Conservation (phyloP, 2,888 invertebrate genomes). For the Phengaris arion region DNA sequence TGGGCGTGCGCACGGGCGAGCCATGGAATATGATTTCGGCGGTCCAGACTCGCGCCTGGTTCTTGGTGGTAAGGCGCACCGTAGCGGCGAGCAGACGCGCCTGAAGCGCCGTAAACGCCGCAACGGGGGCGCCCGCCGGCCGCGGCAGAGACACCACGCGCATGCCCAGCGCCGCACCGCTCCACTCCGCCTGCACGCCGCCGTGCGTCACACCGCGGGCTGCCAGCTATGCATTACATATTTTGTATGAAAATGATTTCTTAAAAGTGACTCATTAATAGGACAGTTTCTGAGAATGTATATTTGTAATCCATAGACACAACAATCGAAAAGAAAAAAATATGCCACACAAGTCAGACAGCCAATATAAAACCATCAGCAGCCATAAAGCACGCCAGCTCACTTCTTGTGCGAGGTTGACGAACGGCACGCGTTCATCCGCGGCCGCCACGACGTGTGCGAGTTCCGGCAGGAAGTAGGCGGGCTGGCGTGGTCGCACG, state of each 20-base stretch:
- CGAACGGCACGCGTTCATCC: slow-evolving; percentile 96
- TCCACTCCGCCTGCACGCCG: slow-evolving; percentile 94
- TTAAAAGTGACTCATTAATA: no score
- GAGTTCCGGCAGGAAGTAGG: slow-evolving; percentile 95
- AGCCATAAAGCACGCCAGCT: slow-evolving; percentile 16
- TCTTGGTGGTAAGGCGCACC: slow-evolving; percentile 88
- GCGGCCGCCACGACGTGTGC: slow-evolving; percentile 98
- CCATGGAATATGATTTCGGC: slow-evolving; percentile 93
- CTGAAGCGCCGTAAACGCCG: slow-evolving; percentile 85
- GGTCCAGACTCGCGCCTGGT: slow-evolving; percentile 90
- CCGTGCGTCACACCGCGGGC: slow-evolving; percentile 92
- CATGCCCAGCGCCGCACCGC: slow-evolving; percentile 91
- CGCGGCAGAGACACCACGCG: slow-evolving; percentile 88
- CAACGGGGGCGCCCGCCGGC: slow-evolving; percentile 70
- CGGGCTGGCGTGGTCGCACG: slow-evolving; percentile 86
- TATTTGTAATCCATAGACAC: no score
- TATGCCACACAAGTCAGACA: no score
- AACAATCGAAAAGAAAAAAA: no score
- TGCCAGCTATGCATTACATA: slow-evolving; percentile 76
- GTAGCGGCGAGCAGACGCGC: slow-evolving; percentile 90
- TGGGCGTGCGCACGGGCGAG: slow-evolving; percentile 87
- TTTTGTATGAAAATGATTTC: neutral
- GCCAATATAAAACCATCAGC: no score
- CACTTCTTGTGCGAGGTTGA: slow-evolving; percentile 92
- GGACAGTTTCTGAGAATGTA: no score